Conservation (phyloP, 2,888 invertebrate genomes). For the Machimus rusticus region DNA sequence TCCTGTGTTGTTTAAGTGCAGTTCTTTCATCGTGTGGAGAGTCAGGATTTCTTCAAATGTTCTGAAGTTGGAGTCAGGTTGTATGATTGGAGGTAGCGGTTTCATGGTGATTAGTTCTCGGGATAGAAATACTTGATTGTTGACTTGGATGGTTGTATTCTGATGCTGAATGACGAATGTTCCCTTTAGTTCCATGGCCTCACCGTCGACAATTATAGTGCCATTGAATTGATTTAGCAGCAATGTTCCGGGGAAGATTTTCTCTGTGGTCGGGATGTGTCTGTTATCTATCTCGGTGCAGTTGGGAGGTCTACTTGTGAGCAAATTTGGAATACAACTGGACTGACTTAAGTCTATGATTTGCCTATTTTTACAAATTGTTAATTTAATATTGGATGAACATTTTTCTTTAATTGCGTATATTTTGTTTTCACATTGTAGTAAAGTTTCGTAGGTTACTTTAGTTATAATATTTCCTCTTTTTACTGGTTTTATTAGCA, state of each 20-base stretch:
- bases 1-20: not conserved
- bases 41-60: not conserved
- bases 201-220: not conserved
- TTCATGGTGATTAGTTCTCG: not conserved
- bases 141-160: not conserved
- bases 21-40: not conserved
- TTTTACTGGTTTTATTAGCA: not conserved
- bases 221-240: not conserved
- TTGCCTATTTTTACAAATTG: not conserved
- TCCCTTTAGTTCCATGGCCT: not conserved
- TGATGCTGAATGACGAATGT: not conserved
- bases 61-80: not conserved
- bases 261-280: not conserved
- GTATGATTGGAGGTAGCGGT: not conserved
- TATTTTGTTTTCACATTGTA: not conserved
- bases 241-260: not conserved
- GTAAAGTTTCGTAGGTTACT: not conserved
- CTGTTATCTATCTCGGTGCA: not conserved
- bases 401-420: not conserved
- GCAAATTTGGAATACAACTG: not conserved
- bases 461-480: not conserved
- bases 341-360: not conserved
- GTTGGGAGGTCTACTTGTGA: not conserved
- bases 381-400: not conserved
- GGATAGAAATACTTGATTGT: not conserved